These are phyloP conservation scores for Leptinotarsa rubiginosa DNA, from an alignment of 2,888 invertebrate species.

Conservation along the genomic window DNA sequence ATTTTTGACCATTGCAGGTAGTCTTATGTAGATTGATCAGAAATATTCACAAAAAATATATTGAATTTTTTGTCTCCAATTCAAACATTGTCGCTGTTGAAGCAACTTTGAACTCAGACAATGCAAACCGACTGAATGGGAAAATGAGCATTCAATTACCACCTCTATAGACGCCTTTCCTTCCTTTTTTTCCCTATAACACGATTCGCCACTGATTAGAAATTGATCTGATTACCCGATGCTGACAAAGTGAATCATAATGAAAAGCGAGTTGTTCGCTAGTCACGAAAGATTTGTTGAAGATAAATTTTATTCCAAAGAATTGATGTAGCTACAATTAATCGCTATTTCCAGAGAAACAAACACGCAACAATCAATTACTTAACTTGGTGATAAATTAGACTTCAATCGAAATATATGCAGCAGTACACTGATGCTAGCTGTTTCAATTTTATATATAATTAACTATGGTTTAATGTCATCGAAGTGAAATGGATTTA, in stretches of 20 bases:
- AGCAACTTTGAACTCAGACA: no score
- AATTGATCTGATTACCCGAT: not conserved
- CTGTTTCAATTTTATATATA: not conserved
- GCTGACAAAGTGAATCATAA: slow-evolving; percentile 9
- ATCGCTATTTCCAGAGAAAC: not conserved
- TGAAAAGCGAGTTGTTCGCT: not conserved
- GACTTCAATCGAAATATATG: not conserved
- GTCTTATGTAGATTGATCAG: no score
- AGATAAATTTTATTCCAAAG: not conserved
- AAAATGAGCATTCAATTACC: no score
- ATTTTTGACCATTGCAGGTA: no score
- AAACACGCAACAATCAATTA: not conserved
- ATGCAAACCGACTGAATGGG: no score
- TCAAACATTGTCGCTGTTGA: no score
- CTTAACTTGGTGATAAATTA: not conserved
- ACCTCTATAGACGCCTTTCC: no score
- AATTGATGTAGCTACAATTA: not conserved
- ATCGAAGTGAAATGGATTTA: not conserved
- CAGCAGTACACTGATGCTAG: not conserved
- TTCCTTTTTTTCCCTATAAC: no score
- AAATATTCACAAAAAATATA: no score
- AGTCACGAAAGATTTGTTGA: not conserved
- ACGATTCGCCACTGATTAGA: no score
- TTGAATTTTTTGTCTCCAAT: no score
- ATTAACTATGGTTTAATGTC: no score